These are phyloP conservation scores for Pocota personata DNA, from an alignment of 2,888 invertebrate genomes.

Conservation along the genomic window DNA sequence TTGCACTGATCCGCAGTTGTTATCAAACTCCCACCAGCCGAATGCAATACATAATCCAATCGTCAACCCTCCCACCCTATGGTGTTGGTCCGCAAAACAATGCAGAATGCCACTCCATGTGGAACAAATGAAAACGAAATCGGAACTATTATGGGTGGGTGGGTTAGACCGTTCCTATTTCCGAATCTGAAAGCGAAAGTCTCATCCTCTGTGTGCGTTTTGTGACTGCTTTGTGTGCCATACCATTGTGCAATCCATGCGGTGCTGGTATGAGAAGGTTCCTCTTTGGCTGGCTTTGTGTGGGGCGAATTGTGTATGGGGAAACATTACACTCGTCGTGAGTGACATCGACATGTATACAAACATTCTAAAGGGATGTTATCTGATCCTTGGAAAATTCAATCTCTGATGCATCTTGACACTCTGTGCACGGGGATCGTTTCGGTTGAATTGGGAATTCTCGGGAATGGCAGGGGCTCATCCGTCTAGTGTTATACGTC, in stretches of 20 bases:
- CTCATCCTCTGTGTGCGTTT: background rate
- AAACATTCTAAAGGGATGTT: slow-evolving; percentile 51
- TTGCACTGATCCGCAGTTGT: slow-evolving; percentile 56
- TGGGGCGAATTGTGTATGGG: background rate
- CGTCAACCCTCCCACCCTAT: background rate
- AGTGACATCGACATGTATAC: slow-evolving; percentile 22
- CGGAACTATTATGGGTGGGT: slow-evolving; percentile 65
- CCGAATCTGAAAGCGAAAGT: slow-evolving; percentile 71
- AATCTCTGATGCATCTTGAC: slow-evolving; percentile 65
- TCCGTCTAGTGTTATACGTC: slow-evolving; percentile 50
- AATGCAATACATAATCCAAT: slow-evolving; percentile 56
- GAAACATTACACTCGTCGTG: slow-evolving; percentile 7
- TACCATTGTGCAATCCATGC: slow-evolving; percentile 65
- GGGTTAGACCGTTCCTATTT: slow-evolving; percentile 39
- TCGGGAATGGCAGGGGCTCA: slow-evolving; percentile 20
- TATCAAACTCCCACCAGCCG: slow-evolving; percentile 42
- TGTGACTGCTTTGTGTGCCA: slow-evolving; percentile 21
- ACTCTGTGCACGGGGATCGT: slow-evolving; percentile 43
- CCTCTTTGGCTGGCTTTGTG: slow-evolving; percentile 18
- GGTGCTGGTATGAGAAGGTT: slow-evolving; percentile 3
- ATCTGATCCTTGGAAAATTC: slow-evolving; percentile 58
- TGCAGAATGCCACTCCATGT: slow-evolving; percentile 53
- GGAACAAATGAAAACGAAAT: slow-evolving; percentile 73
- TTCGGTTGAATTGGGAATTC: slow-evolving; percentile 54
- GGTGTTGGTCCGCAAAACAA: slow-evolving; percentile 8